phyloP scores from a whole-genome alignment of 2,888 invertebrate genomes.

The Linhomoeus sp. region DNA sequence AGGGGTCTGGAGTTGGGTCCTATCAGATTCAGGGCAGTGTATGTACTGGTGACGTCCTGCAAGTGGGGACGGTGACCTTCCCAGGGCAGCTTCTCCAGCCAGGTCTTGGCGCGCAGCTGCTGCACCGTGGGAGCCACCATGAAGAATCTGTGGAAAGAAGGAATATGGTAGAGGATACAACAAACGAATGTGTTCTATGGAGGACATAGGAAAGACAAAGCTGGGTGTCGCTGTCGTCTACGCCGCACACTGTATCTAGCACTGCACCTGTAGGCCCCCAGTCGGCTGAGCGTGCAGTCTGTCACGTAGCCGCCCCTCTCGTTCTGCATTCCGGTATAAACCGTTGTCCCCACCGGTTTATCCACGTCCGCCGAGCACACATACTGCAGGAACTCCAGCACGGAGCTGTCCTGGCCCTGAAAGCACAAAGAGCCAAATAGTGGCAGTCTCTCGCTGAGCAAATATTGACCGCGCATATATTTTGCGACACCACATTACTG shows the following conservation, averaged over 20 bases:
- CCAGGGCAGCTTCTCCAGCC: constrained; percentile 50
- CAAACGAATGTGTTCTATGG: no score
- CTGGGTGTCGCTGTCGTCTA: no score
- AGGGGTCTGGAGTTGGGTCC: constrained; percentile 75
- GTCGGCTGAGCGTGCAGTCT: constrained; percentile 77
- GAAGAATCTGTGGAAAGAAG: constrained; percentile 90
- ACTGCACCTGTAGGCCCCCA: constrained; percentile 69
- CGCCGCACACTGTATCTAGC: no score
- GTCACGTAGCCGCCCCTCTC: constrained; percentile 84
- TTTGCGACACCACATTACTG: no score
- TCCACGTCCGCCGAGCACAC: constrained; percentile 90
- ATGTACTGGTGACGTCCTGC: constrained; percentile 77
- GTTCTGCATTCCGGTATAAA: constrained; percentile 96
- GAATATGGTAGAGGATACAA: no score
- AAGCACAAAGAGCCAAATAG: no score
- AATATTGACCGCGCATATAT: no score
- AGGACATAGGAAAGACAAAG: no score
- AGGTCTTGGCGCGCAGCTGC: constrained; percentile 67
- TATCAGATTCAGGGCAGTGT: constrained; percentile 81
- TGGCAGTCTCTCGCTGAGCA: no score
- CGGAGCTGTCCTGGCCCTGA: constrained; percentile 46
- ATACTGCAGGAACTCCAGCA: constrained; percentile 68
- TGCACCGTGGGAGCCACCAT: constrained; percentile 95
- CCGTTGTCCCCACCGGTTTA: constrained; percentile 71
- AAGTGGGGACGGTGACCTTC: constrained; percentile 32